These are phyloP conservation scores for Heteropelma amictum DNA, from an alignment of 2,888 invertebrate species.

Conservation along the genomic window DNA sequence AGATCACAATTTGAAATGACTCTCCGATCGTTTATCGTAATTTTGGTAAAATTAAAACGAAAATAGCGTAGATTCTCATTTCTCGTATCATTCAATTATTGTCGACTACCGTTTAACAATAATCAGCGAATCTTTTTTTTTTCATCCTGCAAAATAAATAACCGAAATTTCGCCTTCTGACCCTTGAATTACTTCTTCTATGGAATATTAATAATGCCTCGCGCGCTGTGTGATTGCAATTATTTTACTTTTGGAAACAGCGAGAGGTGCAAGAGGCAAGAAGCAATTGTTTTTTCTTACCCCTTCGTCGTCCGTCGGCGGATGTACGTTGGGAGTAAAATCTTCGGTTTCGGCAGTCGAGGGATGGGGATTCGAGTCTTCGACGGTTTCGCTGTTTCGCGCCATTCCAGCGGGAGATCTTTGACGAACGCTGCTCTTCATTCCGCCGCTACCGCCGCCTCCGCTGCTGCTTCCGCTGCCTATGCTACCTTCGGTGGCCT, in stretches of 20 bases:
- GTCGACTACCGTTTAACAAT: too few relatives aligned
- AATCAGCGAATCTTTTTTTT: too few relatives aligned
- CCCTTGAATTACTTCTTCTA: too few relatives aligned
- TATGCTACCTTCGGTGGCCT: slow-evolving; percentile 72
- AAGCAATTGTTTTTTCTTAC: slow-evolving; percentile 61
- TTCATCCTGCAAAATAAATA: too few relatives aligned
- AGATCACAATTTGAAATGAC: too few relatives aligned
- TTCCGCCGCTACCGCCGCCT: slow-evolving; percentile 61
- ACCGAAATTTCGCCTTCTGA: too few relatives aligned
- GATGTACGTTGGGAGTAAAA: slow-evolving; percentile 72
- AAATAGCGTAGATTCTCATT: too few relatives aligned
- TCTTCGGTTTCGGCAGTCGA: slow-evolving; percentile 72
- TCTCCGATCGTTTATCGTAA: too few relatives aligned
- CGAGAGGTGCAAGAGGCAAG: not conserved
- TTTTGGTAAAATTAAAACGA: too few relatives aligned
- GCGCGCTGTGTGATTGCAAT: too few relatives aligned
- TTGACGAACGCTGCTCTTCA: slow-evolving; percentile 71
- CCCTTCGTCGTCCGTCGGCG: slow-evolving; percentile 74
- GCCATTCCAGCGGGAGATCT: slow-evolving; percentile 74
- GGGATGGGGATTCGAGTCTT: slow-evolving; percentile 69
- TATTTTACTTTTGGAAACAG: not conserved
- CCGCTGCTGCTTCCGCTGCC: slow-evolving; percentile 72
- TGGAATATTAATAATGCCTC: too few relatives aligned
- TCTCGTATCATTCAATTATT: too few relatives aligned
- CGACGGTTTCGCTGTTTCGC: slow-evolving; percentile 69